These are phyloP conservation scores for Drosophila niveifrons DNA, from an alignment of 2,888 invertebrate species.

Conservation along the genomic window DNA sequence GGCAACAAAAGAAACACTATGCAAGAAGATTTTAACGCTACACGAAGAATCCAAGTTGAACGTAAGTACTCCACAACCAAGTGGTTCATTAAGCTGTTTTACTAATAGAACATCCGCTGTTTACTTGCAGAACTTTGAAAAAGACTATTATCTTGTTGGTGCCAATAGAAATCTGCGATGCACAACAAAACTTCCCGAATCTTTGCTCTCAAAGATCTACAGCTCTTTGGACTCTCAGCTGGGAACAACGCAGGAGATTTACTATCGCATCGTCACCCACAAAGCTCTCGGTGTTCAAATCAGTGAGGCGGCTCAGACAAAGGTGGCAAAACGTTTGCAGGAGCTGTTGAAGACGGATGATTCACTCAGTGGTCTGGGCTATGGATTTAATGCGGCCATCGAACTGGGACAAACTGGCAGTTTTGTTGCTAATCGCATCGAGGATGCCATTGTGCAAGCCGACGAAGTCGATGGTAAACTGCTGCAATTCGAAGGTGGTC, in stretches of 20 bases:
- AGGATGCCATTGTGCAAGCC: slow-evolving; percentile 97
- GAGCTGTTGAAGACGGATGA: slow-evolving; percentile 94
- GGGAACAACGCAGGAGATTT: slow-evolving; percentile 89
- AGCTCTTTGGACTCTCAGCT: slow-evolving; percentile 89
- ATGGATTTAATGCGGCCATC: slow-evolving; percentile 93
- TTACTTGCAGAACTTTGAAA: slow-evolving; percentile 86
- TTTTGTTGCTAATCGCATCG: slow-evolving; percentile 91
- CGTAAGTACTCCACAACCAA: slow-evolving; percentile 85
- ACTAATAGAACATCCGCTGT: neutral
- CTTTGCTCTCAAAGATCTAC: slow-evolving; percentile 86
- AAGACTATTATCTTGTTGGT: slow-evolving; percentile 89
- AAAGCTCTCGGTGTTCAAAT: slow-evolving; percentile 89
- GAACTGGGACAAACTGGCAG: slow-evolving; percentile 88
- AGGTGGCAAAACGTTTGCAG: slow-evolving; percentile 90
- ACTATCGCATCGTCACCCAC: slow-evolving; percentile 90
- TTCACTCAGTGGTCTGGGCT: slow-evolving; percentile 91
- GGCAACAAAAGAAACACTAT: slow-evolving; percentile 86
- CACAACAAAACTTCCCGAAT: slow-evolving; percentile 86
- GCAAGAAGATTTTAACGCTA: slow-evolving; percentile 85
- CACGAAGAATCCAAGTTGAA: slow-evolving; percentile 84
- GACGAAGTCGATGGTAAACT: slow-evolving; percentile 96
- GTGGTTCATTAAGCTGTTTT: neutral
- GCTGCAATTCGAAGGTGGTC: slow-evolving; percentile 96
- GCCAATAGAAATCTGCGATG: slow-evolving; percentile 88
- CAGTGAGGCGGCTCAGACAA: slow-evolving; percentile 89